Percentiles rank a stretch among this genome's conserved stretches.
These are phyloP conservation scores for Speoplatyrhinus poulsoni DNA, from an alignment of 2,113 vertebrate genomes.

Conservation along the genomic window DNA sequence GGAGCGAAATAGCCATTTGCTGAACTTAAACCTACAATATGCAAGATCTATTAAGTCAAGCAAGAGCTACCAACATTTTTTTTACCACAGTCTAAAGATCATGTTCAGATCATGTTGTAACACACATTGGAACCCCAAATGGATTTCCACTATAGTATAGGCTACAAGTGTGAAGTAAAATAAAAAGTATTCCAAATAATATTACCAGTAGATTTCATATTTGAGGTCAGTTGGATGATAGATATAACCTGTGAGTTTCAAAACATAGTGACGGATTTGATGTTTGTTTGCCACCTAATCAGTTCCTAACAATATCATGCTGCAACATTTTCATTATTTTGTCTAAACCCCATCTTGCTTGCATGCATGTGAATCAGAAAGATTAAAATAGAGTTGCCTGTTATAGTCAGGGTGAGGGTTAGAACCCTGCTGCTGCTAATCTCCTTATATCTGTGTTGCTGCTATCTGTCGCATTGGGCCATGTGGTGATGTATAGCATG, in stretches of 20 bases:
- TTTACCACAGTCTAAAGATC: too few relatives aligned
- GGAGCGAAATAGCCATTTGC: too few relatives aligned
- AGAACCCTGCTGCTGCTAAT: slow-evolving; percentile 49
- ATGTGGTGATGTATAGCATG: slow-evolving; percentile 24
- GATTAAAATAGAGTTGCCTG: slow-evolving; percentile 38
- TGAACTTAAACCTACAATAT: too few relatives aligned
- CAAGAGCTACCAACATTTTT: not conserved
- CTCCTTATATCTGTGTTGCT: slow-evolving; percentile 48
- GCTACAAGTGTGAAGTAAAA: not conserved
- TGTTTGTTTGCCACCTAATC: slow-evolving; percentile 20
- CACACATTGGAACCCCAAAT: too few relatives aligned
- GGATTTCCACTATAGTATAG: too few relatives aligned
- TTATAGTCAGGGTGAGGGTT: slow-evolving; percentile 30
- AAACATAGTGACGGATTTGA: slow-evolving; percentile 1
- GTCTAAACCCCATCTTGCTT: slow-evolving; percentile 22
- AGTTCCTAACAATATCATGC: slow-evolving; percentile 30
- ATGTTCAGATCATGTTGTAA: too few relatives aligned
- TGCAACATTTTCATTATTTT: slow-evolving; percentile 14
- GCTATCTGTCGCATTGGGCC: slow-evolving; percentile 25
- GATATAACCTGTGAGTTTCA: not conserved
- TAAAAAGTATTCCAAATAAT: not conserved
- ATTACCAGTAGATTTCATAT: not conserved
- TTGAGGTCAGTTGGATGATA: not conserved
- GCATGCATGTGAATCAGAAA: slow-evolving; percentile 23
- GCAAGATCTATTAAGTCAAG: too few relatives aligned